A percentile compares a stretch with the other conserved stretches of the same genome.
Evolutionary conservation across 2,797 vertebrate species (phyloP).

Genomic region (Hylomyscus alleni): DNA sequence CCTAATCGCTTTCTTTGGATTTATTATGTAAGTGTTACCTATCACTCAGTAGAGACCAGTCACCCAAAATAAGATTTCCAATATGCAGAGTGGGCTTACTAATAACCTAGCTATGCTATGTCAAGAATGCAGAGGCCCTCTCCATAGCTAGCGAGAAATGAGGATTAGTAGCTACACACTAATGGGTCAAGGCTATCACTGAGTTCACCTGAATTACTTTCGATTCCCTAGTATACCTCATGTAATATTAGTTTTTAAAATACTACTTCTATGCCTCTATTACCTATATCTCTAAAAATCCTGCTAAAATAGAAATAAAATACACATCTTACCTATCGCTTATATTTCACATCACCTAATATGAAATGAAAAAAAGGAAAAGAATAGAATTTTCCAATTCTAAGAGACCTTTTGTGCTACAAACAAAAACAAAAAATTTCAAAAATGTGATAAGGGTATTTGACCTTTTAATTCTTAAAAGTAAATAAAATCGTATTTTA

Average conservation of each 20-base stretch:
- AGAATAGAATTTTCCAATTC: background rate
- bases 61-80: conserved; percentile 23
- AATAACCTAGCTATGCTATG: conserved; percentile 14
- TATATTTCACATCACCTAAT: conserved; percentile 39
- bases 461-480: conserved; percentile 71
- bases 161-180: conserved; percentile 41
- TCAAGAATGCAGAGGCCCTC: conserved; percentile 18
- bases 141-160: background rate
- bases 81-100: background rate
- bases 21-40: conserved; percentile 66
- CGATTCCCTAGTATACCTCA: conserved; percentile 19
- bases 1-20: conserved; percentile 37
- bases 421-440: conserved; percentile 47
- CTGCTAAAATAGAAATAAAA: conserved; percentile 53
- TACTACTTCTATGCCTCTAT: background rate
- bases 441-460: conserved; percentile 63
- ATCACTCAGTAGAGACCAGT: background rate
- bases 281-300: background rate
- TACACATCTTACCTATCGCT: conserved; percentile 17
- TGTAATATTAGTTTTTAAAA: background rate
- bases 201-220: background rate
- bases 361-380: conserved; percentile 59
- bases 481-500: conserved; percentile 61
- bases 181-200: background rate
- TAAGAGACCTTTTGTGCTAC: conserved; percentile 52